Conservation (phyloP, 2,113 vertebrate species). For the Corvus hawaiiensis region DNA sequence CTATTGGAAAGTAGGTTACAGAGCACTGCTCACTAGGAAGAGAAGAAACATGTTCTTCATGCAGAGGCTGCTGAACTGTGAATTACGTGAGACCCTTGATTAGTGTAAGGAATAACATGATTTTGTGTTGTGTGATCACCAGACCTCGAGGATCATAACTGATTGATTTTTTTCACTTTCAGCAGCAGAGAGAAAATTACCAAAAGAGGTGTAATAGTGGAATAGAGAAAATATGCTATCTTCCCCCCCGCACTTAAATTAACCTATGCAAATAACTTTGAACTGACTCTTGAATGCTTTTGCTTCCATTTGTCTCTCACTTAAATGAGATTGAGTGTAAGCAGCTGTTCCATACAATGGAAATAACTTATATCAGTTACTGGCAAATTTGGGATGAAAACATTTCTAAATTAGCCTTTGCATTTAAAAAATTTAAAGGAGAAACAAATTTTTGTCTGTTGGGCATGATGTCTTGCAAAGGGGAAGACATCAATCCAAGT, state of each 20-base stretch:
- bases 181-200: not conserved
- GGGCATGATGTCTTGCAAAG: not conserved
- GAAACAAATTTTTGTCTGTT: not conserved
- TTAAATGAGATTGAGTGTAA: conserved; percentile 13
- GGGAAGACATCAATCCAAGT: not conserved
- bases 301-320: not conserved
- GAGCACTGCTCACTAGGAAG: not conserved
- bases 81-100: not conserved
- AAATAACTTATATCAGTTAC: not conserved
- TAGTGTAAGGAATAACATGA: not conserved
- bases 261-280: conserved; percentile 31
- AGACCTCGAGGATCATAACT: not conserved
- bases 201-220: not conserved
- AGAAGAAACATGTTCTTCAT: not conserved
- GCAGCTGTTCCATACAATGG: not conserved
- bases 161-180: not conserved
- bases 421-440: not conserved
- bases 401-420: not conserved
- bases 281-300: conserved; percentile 2
- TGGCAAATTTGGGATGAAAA: not conserved
- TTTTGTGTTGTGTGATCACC: not conserved
- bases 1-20: not conserved
- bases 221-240: not conserved
- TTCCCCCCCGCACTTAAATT: not conserved
- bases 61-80: not conserved